phyloP scores from a whole-genome alignment of 2,113 vertebrate genomes.

The Aplodontia rufa region DNA sequence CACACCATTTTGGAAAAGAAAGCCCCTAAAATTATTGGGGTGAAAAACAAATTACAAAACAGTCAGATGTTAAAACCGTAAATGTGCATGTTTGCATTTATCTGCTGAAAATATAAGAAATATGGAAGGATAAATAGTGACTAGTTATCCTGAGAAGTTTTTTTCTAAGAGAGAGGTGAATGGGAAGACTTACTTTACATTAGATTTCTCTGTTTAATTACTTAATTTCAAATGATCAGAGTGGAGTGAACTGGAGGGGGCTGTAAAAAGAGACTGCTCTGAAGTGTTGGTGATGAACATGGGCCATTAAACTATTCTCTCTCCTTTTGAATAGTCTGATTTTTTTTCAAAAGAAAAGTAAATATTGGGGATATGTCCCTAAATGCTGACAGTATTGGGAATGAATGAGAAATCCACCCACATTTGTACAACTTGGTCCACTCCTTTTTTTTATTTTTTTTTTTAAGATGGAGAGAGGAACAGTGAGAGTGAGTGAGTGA shows the following conservation, averaged over 20 bases:
- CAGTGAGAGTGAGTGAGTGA: too few species aligned
- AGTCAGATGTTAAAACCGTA: neutral
- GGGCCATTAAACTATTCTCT: neutral
- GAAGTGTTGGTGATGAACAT: neutral
- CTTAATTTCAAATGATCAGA: slow-evolving; percentile 4
- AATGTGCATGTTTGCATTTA: neutral
- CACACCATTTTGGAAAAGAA: neutral
- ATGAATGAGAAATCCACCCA: neutral
- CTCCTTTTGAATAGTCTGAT: neutral
- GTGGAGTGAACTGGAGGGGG: neutral
- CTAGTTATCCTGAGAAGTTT: neutral
- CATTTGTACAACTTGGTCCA: neutral
- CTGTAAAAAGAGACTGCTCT: neutral
- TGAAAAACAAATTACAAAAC: neutral
- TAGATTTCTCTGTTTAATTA: neutral
- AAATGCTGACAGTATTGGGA: neutral
- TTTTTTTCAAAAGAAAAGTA: neutral
- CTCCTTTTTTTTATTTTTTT: too few species aligned
- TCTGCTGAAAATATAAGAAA: neutral
- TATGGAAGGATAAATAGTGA: neutral
- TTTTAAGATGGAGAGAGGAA: too few species aligned
- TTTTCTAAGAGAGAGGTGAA: neutral
- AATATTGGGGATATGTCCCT: neutral
- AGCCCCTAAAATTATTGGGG: neutral
- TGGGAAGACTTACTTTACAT: neutral